Evolutionary conservation across 1,140 invertebrate species (phyloP).

Genomic region (Acromyrmex charruanus): DNA sequence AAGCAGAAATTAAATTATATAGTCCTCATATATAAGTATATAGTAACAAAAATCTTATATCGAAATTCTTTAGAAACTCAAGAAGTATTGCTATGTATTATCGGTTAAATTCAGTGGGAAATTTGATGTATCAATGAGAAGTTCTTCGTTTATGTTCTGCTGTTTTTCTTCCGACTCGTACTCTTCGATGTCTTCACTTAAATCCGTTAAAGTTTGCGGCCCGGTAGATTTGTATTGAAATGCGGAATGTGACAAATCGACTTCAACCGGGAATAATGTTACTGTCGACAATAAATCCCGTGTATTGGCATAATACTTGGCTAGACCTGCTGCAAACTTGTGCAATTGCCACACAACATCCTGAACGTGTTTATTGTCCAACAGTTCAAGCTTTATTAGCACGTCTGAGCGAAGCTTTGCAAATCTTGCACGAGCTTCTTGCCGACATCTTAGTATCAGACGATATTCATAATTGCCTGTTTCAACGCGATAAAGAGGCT

Average conservation of each 20-base stretch:
- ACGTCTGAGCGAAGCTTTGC: slow-evolving; percentile 97
- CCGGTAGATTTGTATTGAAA: slow-evolving; percentile 94
- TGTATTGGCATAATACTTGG: slow-evolving; percentile 90
- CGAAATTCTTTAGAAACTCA: not conserved
- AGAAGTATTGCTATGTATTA: slow-evolving; percentile 60
- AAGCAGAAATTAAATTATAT: not conserved
- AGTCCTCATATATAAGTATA: not conserved
- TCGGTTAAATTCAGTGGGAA: slow-evolving; percentile 52
- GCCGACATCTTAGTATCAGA: slow-evolving; percentile 96
- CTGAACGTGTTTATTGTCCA: slow-evolving; percentile 99
- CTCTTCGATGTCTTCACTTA: slow-evolving; percentile 86
- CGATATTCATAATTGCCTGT: slow-evolving; percentile 99
- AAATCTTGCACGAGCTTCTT: slow-evolving; percentile 96
- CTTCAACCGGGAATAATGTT: slow-evolving; percentile 97
- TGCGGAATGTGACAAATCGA: slow-evolving; percentile 96
- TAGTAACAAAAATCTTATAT: not conserved
- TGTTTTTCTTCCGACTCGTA: slow-evolving; percentile 79
- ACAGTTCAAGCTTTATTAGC: slow-evolving; percentile 97
- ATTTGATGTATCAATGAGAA: slow-evolving; percentile 72
- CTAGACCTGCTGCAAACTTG: slow-evolving; percentile 92
- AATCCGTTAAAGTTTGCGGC: slow-evolving; percentile 85
- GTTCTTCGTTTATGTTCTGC: slow-evolving; percentile 61
- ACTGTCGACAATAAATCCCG: slow-evolving; percentile 91
- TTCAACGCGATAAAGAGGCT: slow-evolving; percentile 98
- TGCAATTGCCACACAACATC: slow-evolving; percentile 95